A percentile compares a stretch with the other conserved stretches of the same genome.
Evolutionary conservation across 1,140 invertebrate species (phyloP).

Genomic region (Halesus radiatus): DNA sequence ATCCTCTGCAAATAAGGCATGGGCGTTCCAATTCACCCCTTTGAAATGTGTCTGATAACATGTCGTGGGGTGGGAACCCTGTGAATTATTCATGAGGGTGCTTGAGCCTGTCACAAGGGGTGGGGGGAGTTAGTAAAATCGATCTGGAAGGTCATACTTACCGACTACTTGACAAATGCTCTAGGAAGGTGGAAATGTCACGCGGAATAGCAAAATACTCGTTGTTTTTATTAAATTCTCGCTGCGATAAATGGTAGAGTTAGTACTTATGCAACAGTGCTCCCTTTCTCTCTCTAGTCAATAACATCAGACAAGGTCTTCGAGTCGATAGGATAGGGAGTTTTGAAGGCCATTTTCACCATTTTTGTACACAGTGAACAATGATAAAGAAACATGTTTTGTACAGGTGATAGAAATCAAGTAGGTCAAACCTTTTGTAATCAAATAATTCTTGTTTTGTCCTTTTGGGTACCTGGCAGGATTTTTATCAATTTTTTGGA

Average conservation of each 20-base stretch:
- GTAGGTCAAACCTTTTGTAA: no score
- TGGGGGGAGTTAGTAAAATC: slow-evolving; percentile 16
- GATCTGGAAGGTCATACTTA: slow-evolving; percentile 37
- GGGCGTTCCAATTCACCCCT: slow-evolving; percentile 21
- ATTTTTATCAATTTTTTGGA: no score
- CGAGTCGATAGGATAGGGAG: no score
- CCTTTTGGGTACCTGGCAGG: no score
- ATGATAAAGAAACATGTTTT: no score
- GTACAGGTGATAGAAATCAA: no score
- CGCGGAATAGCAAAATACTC: not conserved
- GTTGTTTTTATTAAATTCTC: slow-evolving; percentile 1
- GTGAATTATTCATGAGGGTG: slow-evolving; percentile 32
- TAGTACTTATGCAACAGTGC: not conserved
- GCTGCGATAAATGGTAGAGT: not conserved
- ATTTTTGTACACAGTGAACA: no score
- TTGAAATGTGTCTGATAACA: slow-evolving; percentile 39
- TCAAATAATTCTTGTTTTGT: no score
- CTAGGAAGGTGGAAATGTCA: slow-evolving; percentile 1
- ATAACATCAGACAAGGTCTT: no score
- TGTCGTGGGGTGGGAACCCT: slow-evolving; percentile 3
- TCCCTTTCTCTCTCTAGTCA: no score
- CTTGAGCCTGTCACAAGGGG: slow-evolving; percentile 7
- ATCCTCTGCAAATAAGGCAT: slow-evolving; percentile 24
- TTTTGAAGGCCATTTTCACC: no score
- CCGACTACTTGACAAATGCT: slow-evolving; percentile 37